Base-by-base conservation (phyloP, 2,113 vertebrate species). In the Poeciliopsis retropinna region DNA sequence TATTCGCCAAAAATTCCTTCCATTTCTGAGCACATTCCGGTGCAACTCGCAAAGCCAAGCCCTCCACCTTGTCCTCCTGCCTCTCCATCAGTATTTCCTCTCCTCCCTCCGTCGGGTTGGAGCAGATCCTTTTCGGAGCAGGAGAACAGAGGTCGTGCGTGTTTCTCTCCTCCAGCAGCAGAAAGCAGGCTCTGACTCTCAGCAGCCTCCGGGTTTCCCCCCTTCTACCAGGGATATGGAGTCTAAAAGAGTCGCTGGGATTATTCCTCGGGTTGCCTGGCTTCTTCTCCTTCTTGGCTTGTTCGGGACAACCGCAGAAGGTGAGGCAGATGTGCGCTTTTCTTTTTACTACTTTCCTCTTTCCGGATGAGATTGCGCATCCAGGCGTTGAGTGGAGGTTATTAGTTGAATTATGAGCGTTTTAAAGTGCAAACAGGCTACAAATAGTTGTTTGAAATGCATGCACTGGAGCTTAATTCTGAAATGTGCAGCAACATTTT, bases 241-340 rank as follows among this genome's bases (percentile, higher is more conserved):
- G 87, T 88, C 57, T 87, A 74, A 74, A 64, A 39, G 64, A 47
- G 17, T 72, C 61, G 28, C 28, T 72, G 63, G 90, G 79, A 90
- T 89, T 86, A 87, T 85, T 32, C 39, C 64, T 64, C 80, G 30
- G 5, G 19, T 88, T 54, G 27, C 14, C 13, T 73, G 90, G 76
- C 64, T 88, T 57, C 83, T 89, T 57, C 19, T 57, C 51, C 51
- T n/a, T n/a, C 62, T 1, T 60, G 66, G 76, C 79, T 67, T 67
- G 30, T 4, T 0, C 72, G 76, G 90, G 87, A 84, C 85, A 30
- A 60, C 28, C 32, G 86, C 70, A 78, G 79, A 84, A 89, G 90
- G 90, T 92, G 78, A 92, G 87, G 37, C 31, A 70, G 37, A 72
- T 60, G 63, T 2, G 80, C 44, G 72, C 28, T 44, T 32, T 47